These are phyloP conservation scores for Epinephelus coioides DNA, from an alignment of 2,797 vertebrate genomes.

Conservation along the genomic window DNA sequence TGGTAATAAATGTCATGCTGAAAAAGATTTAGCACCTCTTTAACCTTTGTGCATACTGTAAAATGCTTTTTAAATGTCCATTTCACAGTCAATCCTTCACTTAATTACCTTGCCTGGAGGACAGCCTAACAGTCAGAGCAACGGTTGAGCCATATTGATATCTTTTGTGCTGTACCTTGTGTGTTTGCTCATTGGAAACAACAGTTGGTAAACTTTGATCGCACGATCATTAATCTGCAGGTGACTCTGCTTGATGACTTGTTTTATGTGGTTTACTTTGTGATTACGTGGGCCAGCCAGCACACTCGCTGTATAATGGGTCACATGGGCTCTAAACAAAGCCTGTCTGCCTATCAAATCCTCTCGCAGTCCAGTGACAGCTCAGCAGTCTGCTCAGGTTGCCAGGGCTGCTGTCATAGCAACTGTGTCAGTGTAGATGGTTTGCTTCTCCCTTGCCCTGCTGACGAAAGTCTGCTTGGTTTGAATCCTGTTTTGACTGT, in stretches of 20 bases:
- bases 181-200: conserved; percentile 60
- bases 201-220: conserved; percentile 70
- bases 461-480: conserved; percentile 37
- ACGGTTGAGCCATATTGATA: background rate
- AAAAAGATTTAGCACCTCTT: conserved; percentile 38
- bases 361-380: conserved; percentile 56
- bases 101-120: conserved; percentile 4
- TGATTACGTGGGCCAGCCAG: conserved; percentile 39
- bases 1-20: conserved; percentile 33
- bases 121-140: background rate
- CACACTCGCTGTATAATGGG: conserved; percentile 40
- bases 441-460: conserved; percentile 30
- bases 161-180: conserved; percentile 10
- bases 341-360: conserved; percentile 69
- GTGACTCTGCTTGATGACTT: conserved; percentile 36
- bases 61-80: conserved; percentile 31
- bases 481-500: conserved; percentile 65
- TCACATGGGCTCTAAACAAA: conserved; percentile 66
- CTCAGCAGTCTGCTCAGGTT: conserved; percentile 69
- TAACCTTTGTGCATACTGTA: conserved; percentile 42
- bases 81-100: conserved; percentile 4
- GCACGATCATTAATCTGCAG: conserved; percentile 25
- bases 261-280: conserved; percentile 67
- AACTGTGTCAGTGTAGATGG: conserved; percentile 59
- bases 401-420: conserved; percentile 68